These are phyloP conservation scores for Rugalucina vietnamica DNA, from an alignment of 2,888 invertebrate species.

Conservation along the genomic window DNA sequence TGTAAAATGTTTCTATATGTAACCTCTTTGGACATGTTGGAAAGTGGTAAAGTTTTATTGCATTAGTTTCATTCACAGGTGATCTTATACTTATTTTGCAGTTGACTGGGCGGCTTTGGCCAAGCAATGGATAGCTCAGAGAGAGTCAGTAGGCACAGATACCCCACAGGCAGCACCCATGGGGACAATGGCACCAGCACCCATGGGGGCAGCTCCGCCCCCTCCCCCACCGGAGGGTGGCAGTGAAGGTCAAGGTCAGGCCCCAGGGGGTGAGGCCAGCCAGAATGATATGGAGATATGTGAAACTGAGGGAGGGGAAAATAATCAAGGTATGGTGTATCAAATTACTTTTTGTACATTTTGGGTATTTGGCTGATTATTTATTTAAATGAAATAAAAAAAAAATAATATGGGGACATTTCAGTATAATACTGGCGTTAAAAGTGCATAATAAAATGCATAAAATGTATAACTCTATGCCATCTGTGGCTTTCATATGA, in stretches of 20 bases:
- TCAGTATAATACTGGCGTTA: too few species aligned
- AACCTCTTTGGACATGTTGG: not conserved
- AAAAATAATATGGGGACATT: too few species aligned
- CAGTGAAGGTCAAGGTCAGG: slow-evolving; percentile 19
- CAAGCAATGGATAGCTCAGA: slow-evolving; percentile 94
- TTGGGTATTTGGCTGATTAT: too few species aligned
- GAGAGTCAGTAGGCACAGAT: slow-evolving; percentile 65
- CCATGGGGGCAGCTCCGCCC: slow-evolving; percentile 61
- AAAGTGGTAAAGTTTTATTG: not conserved
- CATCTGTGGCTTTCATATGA: too few species aligned
- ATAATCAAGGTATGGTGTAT: not conserved
- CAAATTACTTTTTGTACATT: not conserved
- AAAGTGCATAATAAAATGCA: too few species aligned
- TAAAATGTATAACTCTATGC: too few species aligned
- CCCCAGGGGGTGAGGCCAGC: slow-evolving; percentile 18
- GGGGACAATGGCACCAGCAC: slow-evolving; percentile 43
- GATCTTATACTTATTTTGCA: slow-evolving; percentile 74
- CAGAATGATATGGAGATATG: slow-evolving; percentile 78
- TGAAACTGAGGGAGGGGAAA: slow-evolving; percentile 36
- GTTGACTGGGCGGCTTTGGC: slow-evolving; percentile 99
- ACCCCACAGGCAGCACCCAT: slow-evolving; percentile 19
- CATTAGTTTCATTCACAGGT: not conserved
- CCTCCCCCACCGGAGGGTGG: slow-evolving; percentile 51
- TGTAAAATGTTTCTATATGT: not conserved
- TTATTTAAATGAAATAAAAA: too few species aligned